A percentile compares a stretch with the other conserved stretches of the same genome.
Evolutionary conservation across 2,113 vertebrate genomes (phyloP).

Genomic region (Rhinoderma darwinii): DNA sequence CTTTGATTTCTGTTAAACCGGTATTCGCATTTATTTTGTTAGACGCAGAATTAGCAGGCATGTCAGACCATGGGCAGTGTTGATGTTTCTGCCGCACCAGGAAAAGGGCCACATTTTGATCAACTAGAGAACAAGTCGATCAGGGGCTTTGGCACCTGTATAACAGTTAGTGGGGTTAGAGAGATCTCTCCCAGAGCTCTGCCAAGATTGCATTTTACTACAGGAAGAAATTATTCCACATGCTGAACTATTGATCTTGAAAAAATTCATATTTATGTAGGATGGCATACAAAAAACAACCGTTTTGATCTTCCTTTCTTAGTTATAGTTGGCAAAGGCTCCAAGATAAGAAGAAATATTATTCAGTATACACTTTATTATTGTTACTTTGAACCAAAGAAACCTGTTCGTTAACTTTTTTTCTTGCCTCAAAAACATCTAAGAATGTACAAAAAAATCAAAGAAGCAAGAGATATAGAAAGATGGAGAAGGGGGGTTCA

Average conservation of each 20-base stretch:
- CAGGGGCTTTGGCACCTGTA: too few relatives aligned
- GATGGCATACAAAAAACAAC: neutral
- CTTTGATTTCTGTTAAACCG: too few relatives aligned
- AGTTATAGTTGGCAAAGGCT: neutral
- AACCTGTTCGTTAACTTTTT: neutral
- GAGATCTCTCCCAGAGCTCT: too few relatives aligned
- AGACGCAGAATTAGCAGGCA: too few relatives aligned
- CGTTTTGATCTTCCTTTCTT: neutral
- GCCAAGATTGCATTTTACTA: neutral
- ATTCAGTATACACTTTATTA: constrained; percentile 7
- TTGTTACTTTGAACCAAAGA: neutral
- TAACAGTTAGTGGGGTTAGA: too few relatives aligned
- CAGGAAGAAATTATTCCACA: neutral
- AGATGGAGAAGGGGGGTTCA: too few relatives aligned
- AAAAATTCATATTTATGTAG: neutral
- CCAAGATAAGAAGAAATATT: neutral
- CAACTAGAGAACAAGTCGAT: too few relatives aligned
- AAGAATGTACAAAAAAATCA: neutral
- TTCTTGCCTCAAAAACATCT: neutral
- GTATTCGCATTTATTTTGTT: too few relatives aligned
- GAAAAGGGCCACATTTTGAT: too few relatives aligned
- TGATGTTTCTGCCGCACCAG: too few relatives aligned
- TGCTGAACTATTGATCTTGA: neutral
- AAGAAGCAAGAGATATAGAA: neutral
- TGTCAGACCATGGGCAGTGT: too few relatives aligned